Evolutionary conservation across 1,140 invertebrate species (phyloP), one percentile per base, ranked within the genome.

Genomic region (Pseudobourletiella spinata): DNA sequence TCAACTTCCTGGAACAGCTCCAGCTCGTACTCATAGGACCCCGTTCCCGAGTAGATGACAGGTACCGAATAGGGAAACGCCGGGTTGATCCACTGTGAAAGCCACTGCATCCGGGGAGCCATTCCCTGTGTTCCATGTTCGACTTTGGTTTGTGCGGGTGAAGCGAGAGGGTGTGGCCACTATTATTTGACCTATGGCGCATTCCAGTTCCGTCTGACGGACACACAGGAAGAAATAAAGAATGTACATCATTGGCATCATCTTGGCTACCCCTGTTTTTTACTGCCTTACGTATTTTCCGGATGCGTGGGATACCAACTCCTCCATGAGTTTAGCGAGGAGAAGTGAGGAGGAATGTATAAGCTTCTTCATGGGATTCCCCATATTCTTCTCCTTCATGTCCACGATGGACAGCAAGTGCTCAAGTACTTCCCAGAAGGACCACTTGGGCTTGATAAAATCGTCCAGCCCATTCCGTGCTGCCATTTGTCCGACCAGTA

Each of bases 61-160:
- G 50, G 88, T 86, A 14, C 83, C 83, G 1, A 95, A 95, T 32
- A 99, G 84, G 28, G 88, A 83, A 54, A 98, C 86, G 1, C 93
- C 95, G 0, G 86, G 78, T 32, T 86, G 79, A 76, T 99, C 94
- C 6, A 98, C 94, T 18, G 85, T 84, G 72, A 98, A 96, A 68
- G 90, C 91, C 70, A 99, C 92, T 3, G 94, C 94, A 78, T 99
- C 95, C 0, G 94, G 91, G 24, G 91, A 93, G 30, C 94, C 95
- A 75, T 93, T 95, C 2, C 93, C 93, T 1, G 93, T 95, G 72
- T 97, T 96, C 95, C 95, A 98, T 1, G 89, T 89, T 39, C 89
- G 82, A 35, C 84, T 86, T 71, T 88, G 83, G 74, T 92, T 94
- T 11, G 88, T 86, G 56, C 91, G 83, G 6, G 89, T 88, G 73